Base-by-base conservation (phyloP, 2,888 invertebrate genomes). In the Liodrosophila aerea region DNA sequence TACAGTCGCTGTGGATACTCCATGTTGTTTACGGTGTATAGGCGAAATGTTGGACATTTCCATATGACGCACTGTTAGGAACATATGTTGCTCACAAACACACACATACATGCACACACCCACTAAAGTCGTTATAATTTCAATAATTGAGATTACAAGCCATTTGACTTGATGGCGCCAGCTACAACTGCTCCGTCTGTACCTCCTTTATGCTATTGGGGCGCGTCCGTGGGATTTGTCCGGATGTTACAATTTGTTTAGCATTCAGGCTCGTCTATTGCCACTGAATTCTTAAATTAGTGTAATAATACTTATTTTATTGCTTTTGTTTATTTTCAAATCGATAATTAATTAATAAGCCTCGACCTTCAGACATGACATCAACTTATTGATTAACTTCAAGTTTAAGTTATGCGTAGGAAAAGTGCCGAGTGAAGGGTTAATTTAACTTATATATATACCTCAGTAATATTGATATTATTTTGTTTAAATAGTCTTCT, bases 1-100 rank as follows among this genome's bases (percentile, higher is more conserved):
- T 58, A n/a, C 64, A 84, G 85, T 80, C 69, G 66, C 76, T 84
- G 78, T 86, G 69, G 47, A 59, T 56, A 70, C 52, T 47, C 37
- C 45, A 7, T 45, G 54, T 39, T 18, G 30, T n/a, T n/a, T n/a
- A n/a, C n/a, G n/a, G n/a, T n/a, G n/a, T n/a, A n/a, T n/a, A n/a
- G n/a, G 9, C 12, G 33, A 33, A 22, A 22, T 5, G 3, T 22
- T 5, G 22, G 22, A 2, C 22, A 22, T 22, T 22, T 2, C 15
- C 39, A 12, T 18, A 29, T 74, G 77, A 84, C 85, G 75, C 78
- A 83, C 56, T 59, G 54, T 16, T 15, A 18, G 16, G 60, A 58
- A 62, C 64, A 62, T 70, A 71, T 51, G 36, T 37, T 12, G 7
- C 33, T 59, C 47, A 71, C 49, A 45, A 34, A 40, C 33, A 44